Base-by-base conservation (phyloP, 1,140 invertebrate species). In the Eumeta japonica region DNA sequence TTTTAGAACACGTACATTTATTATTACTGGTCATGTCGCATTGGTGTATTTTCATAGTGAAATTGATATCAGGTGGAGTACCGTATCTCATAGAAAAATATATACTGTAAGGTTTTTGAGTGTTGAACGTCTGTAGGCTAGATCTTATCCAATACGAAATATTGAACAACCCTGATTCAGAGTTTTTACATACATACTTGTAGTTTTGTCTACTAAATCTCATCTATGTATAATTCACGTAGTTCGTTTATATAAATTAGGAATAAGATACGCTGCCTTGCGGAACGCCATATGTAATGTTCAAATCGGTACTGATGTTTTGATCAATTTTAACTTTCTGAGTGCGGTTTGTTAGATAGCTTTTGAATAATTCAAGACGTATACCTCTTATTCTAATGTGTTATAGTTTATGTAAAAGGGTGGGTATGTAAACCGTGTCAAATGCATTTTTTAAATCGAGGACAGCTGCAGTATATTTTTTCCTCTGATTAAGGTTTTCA, bases 181-280 rank as follows among this genome's bases (percentile, higher is more conserved):
- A 10, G 4, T 4, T 29, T 29, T 4, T 29, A 7, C 4, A 7
- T 4, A 13, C 28, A 7, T 7, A 10, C 5, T 29, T 13, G 10
- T 13, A 29, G 13, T 29, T 29, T 29, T 11, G 10, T 4, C 28
- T 13, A 3, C 3, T 7, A 11, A 29, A 10, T 13, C 4, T 29
- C n/a, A n/a, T n/a, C 13, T 29, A 29, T 29, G 4, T 29, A 4
- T 7, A 29, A 11, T 11, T 4, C 4, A 11, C 28, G 13, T 4
- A 29, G 28, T n/a, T 29, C 13, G 13, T 29, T 29, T 3, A 35
- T 35, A 20, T 35, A 35, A 2, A 35, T 35, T 9, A 35, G 10
- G 14, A 35, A 35, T 3, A 35, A 20, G 10, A 11, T 2, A n/a
- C 3, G 18, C 3, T 36, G 2, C 34, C 34, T 20, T 36, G 18